Base-by-base conservation (phyloP, 2,888 invertebrate species). In the Nephrocerus scutellatus region DNA sequence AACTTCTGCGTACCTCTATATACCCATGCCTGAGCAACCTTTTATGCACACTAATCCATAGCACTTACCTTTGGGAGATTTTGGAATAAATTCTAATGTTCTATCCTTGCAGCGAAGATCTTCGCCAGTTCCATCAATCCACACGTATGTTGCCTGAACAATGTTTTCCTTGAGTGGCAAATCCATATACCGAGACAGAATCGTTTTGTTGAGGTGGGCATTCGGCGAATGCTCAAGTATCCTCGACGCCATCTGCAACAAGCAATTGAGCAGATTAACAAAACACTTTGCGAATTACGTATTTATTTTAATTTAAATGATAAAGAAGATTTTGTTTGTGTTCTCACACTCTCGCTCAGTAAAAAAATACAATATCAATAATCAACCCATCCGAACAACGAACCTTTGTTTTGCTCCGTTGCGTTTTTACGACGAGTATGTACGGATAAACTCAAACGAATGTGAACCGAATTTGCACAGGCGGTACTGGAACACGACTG, bases 111-210 rank as follows among this genome's bases (percentile, higher is more conserved):
- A 84, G 44, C 92, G 75, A 36, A 92, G 60, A 58, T 83, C 77
- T 65, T 92, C 90, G 15, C 89, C 92, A 14, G 85, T 82, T 19
- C 93, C 93, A 62, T 95, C 93, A 55, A 95, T 89, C 93, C 93
- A 95, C 38, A 93, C 75, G 69, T 95, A 95, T 35, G 87, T 89
- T 26, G 86, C 90, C 62, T 88, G 82, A 37, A 85, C 75, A 61
- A 78, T 76, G 55, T 84, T 79, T 19, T 79, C 81, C 7, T 87
- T 84, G 44, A 86, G 72, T 0, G 87, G 86, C 49, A 93, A 73
- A 50, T 79, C 77, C 62, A 85, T 72, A 68, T 86, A 92, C 41
- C 80, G 76, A 46, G 74, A 73, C 47, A 84, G 65, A 34, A 88
- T 73, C 30, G 76, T 74, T 70, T 88, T 89, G 54, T 86, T 82